Conservation (phyloP, 2,888 invertebrate genomes). For the Ectemnius continuus region DNA sequence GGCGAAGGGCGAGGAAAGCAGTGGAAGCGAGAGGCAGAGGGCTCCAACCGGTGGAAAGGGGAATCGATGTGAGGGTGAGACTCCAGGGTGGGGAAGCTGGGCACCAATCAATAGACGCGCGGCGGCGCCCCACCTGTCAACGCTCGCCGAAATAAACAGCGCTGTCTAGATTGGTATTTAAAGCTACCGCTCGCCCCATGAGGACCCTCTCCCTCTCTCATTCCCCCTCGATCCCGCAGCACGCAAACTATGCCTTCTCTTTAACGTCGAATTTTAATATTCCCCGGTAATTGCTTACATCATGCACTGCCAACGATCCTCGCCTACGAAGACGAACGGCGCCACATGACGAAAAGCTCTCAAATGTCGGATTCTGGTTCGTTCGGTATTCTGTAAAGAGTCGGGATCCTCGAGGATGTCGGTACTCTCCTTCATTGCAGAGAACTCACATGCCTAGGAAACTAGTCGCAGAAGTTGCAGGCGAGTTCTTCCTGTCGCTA, state of each 20-base stretch:
- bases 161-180: constrained; percentile 52
- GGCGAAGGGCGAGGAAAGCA: neutral
- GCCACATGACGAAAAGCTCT: too few species aligned
- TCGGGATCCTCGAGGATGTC: too few species aligned
- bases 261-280: neutral
- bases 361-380: too few species aligned
- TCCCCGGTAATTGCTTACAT: too few species aligned
- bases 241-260: neutral
- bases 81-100: constrained; percentile 56
- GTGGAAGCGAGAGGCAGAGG: constrained; percentile 15
- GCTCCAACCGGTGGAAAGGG: constrained; percentile 34
- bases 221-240: neutral
- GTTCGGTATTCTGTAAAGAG: too few species aligned
- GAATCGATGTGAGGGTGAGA: constrained; percentile 62
- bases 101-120: constrained; percentile 66
- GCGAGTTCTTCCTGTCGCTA: too few species aligned
- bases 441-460: too few species aligned
- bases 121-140: constrained; percentile 66
- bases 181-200: constrained; percentile 31
- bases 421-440: too few species aligned
- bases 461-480: too few species aligned
- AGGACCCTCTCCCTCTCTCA: neutral
- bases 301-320: too few species aligned
- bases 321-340: too few species aligned
- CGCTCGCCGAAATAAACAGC: constrained; percentile 60